phyloP scores from a whole-genome alignment of 2,113 vertebrate species.

The Neoarius graeffei region DNA sequence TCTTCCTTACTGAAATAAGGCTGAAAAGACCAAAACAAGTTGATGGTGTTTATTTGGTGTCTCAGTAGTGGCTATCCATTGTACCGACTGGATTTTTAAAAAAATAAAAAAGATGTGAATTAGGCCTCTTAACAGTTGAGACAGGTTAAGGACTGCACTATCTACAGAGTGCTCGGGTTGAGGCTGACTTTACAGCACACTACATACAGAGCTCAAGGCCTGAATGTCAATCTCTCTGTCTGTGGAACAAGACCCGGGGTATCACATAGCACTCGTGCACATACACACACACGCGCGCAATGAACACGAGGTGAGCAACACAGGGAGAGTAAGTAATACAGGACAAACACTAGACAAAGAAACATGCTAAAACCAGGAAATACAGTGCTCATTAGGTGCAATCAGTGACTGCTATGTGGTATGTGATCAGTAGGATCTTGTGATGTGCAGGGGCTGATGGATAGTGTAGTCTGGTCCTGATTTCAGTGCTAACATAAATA shows the following conservation, averaged over 20 bases:
- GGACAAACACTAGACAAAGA: background rate
- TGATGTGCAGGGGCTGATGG: background rate
- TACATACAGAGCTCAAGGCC: constrained; percentile 31
- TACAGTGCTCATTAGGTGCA: background rate
- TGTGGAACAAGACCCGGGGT: constrained; percentile 70
- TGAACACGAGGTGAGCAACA: constrained; percentile 31
- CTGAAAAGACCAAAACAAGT: background rate
- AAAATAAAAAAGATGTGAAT: background rate
- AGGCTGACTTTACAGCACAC: background rate
- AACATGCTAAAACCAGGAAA: background rate
- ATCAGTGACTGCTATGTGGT: background rate
- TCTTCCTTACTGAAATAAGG: constrained; percentile 52
- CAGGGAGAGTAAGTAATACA: too few relatives aligned
- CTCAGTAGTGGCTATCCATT: constrained; percentile 1
- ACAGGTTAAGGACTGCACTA: background rate
- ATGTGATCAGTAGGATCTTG: background rate
- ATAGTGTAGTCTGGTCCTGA: background rate
- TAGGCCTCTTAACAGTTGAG: background rate
- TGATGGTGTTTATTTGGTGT: background rate
- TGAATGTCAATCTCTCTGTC: constrained; percentile 51
- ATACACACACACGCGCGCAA: constrained; percentile 52
- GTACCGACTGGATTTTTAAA: background rate
- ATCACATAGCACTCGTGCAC: constrained; percentile 55
- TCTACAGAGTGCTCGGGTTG: background rate
- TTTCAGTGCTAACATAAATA: background rate